Evolutionary conservation across 2,113 vertebrate genomes (phyloP), one percentile per base, ranked within the genome.

Genomic region (Microcebus lehilahytsara): DNA sequence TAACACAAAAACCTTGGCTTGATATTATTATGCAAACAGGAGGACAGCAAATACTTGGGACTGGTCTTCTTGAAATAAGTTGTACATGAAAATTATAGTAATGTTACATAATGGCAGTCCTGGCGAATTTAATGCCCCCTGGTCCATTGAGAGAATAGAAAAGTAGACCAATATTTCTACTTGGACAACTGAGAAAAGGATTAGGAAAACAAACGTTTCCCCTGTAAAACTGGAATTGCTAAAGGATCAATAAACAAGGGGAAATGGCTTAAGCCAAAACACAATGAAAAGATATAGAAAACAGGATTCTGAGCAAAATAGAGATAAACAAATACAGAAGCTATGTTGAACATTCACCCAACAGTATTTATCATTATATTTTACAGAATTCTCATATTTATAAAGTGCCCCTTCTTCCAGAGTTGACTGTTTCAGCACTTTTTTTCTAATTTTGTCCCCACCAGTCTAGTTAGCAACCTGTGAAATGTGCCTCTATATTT

Each of bases 231-330:
- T 32, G 2, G 3, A 83, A 67, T 91, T 56, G 88, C 60, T 60
- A 75, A 89, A 95, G 53, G 25, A 27, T 79, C 25, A 64, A 56
- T 95, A 80, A 49, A 67, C 8, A 91, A 74, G 62, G 37, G 8
- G 32, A 74, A 95, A 72, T 53, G 49, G 30, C 37, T 88, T 89
- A 62, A 84, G 19, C 30, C 37, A 93, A 78, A 94, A 62, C n/a
- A 40, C 32, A 86, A 30, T 56, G 13, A 86, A 78, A 94, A 83
- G 56, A 34, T 56, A 74, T 6, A 64, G 49, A 85, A 84, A 96
- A 85, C 9, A 91, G 25, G 40, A 51, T 60, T 94, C 53, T 84
- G 53, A 95, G 58, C 30, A 92, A 96, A 97, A 84, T 5, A 69
- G 58, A 87, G 64, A 40, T n/a, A 58, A 94, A 69, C 14, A 89